Percentiles rank a stretch among this genome's conserved stretches.
Conservation (phyloP, 2,797 vertebrate genomes). For the Micromesistius poutassou region DNA sequence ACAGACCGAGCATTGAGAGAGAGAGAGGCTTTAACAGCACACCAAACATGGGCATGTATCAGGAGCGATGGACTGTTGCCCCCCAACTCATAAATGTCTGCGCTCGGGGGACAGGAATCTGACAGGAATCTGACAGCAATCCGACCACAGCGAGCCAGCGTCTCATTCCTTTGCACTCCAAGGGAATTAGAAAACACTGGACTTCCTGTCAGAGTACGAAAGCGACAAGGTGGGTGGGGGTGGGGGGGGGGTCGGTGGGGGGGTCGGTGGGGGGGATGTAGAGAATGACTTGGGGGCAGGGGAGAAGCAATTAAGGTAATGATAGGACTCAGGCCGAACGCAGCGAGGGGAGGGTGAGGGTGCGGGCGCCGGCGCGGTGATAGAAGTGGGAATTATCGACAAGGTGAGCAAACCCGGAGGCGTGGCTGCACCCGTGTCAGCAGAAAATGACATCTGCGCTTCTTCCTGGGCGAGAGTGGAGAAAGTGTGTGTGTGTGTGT, state of each 20-base stretch:
- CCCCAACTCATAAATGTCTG: no score
- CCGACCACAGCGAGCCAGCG: no score
- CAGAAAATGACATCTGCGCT: conserved; percentile 44
- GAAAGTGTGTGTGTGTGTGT: conserved; percentile 6
- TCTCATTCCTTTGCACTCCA: no score
- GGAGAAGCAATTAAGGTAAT: conserved; percentile 34
- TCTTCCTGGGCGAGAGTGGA: conserved; percentile 36
- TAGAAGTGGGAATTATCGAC: neutral
- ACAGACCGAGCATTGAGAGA: conserved; percentile 19
- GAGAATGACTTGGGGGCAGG: conserved; percentile 16
- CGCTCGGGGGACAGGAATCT: no score
- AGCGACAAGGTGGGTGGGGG: neutral
- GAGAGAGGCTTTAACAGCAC: conserved; percentile 15
- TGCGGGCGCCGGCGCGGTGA: conserved; percentile 11
- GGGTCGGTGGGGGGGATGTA: neutral
- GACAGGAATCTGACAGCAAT: no score
- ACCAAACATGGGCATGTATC: conserved; percentile 40
- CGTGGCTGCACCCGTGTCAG: conserved; percentile 24
- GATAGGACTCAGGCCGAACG: conserved; percentile 7
- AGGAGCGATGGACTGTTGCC: conserved; percentile 22
- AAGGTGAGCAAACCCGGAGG: conserved; percentile 18
- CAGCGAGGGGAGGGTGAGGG: conserved; percentile 11
- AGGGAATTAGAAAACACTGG: conserved; percentile 23
- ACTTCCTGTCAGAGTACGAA: conserved; percentile 22
- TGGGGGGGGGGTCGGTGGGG: neutral